Evolutionary conservation across 2,888 invertebrate species (phyloP), one percentile per base, ranked within the genome.

Genomic region (Drosophila paracracens): DNA sequence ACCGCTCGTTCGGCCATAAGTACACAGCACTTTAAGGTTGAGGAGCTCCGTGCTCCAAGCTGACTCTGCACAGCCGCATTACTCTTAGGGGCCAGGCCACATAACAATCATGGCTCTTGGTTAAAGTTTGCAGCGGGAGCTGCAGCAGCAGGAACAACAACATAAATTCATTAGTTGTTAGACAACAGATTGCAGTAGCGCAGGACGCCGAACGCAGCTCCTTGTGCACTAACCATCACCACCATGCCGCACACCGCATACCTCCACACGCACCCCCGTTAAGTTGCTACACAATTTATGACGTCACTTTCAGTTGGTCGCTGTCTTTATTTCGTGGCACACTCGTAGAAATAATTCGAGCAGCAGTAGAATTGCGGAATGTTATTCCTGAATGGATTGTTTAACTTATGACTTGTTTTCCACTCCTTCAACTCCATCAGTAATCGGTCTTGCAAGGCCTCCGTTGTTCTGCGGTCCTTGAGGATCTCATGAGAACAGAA

Each of bases 121-220:
- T 75, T 87, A 72, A 88, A 89, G 71, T 87, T 83, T 48, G n/a
- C 51, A 27, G 25, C 25, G 8, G 8, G 7, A 31, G 21, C 51
- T 18, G 4, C 31, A 59, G 13, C 52, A 58, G 6, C n/a, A 64
- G 18, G 67, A 79, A 70, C 70, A 81, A 67, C 70, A 82, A 65
- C 89, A 87, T 87, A 85, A 85, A 85, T 85, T 89, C 89, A 85
- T 85, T 85, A 85, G 84, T 76, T 75, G 71, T 62, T 70, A 81
- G 84, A 78, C 84, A 84, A 83, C 76, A 73, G 70, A 70, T 64
- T 70, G 83, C 59, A 53, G 61, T 40, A 50, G 59, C 59, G 33
- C 10, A 36, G 63, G 52, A 40, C 40, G 5, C 53, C 40, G 48
- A 43, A 2, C n/a, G 33, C 48, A 33, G 56, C 43, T 61, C 52